Conservation (phyloP, 2,888 invertebrate species). For the Magallana nippona region DNA sequence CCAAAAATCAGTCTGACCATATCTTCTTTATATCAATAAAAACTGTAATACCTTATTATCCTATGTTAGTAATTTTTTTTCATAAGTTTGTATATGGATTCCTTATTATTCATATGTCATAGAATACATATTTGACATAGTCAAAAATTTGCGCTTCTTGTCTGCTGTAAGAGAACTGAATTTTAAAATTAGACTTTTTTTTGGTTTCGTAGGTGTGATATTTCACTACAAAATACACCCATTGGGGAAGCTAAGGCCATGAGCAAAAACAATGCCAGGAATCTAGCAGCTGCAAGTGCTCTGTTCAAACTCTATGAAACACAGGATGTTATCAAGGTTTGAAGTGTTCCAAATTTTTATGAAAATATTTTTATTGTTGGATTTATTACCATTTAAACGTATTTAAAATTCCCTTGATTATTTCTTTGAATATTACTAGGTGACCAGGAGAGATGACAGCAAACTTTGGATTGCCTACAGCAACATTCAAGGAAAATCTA, state of each 20-base stretch:
- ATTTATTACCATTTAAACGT: not conserved
- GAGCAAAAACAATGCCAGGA: constrained; percentile 65
- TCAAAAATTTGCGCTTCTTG: too few species aligned
- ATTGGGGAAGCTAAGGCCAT: constrained; percentile 61
- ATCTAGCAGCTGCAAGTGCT: constrained; percentile 65
- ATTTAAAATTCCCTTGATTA: not conserved
- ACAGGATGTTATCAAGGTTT: constrained; percentile 68
- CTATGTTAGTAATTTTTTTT: too few species aligned
- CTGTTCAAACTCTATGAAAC: constrained; percentile 69
- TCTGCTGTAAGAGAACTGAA: too few species aligned
- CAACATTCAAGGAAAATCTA: constrained; percentile 54
- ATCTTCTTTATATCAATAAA: too few species aligned
- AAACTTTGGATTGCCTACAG: constrained; percentile 63
- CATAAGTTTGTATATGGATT: too few species aligned
- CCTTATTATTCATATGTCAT: too few species aligned
- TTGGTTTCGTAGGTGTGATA: constrained; percentile 60
- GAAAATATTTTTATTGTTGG: not conserved
- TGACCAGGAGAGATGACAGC: constrained; percentile 59
- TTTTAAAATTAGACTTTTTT: not conserved
- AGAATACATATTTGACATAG: too few species aligned
- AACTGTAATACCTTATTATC: too few species aligned
- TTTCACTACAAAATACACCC: constrained; percentile 62
- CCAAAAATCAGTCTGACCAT: too few species aligned
- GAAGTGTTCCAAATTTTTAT: constrained; percentile 5
- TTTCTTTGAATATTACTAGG: constrained; percentile 49